Conservation (phyloP, 2,888 invertebrate genomes). For the Sinopyrophorus schimmeli region DNA sequence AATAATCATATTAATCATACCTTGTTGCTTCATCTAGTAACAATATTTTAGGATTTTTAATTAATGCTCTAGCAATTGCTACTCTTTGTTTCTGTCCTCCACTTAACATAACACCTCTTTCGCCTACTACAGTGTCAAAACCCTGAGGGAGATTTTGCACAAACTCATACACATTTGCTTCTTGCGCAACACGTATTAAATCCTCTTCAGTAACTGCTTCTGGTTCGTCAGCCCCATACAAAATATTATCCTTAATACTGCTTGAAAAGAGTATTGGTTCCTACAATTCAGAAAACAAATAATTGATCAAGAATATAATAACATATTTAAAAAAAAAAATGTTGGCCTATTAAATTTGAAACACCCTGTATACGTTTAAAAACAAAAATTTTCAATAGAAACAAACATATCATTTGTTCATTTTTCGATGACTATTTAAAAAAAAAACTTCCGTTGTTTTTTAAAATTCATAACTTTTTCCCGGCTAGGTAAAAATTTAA, state of each 20-base stretch:
- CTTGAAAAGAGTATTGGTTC: constrained; percentile 93
- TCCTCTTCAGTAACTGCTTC: constrained; percentile 58
- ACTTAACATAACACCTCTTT: constrained; percentile 85
- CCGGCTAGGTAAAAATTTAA: no score
- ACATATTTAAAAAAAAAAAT: background rate
- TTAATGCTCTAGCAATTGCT: constrained; percentile 89
- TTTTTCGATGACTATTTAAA: no score
- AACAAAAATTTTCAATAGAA: no score
- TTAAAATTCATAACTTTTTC: no score
- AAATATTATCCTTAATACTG: constrained; percentile 85
- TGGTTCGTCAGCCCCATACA: constrained; percentile 75
- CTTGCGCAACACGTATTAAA: constrained; percentile 67
- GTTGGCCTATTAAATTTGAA: no score
- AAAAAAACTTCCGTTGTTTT: no score
- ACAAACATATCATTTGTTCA: no score
- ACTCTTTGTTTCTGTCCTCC: constrained; percentile 94
- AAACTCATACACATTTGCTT: constrained; percentile 87
- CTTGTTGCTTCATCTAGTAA: constrained; percentile 93
- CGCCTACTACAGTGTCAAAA: constrained; percentile 84
- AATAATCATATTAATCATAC: constrained; percentile 30
- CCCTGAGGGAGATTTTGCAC: constrained; percentile 68
- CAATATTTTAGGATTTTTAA: constrained; percentile 91
- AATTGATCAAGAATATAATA: background rate
- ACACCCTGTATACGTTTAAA: no score
- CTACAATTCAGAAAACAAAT: constrained; percentile 55